phyloP scores from a whole-genome alignment of 1,140 invertebrate genomes.

The Lepidurus couesii region DNA sequence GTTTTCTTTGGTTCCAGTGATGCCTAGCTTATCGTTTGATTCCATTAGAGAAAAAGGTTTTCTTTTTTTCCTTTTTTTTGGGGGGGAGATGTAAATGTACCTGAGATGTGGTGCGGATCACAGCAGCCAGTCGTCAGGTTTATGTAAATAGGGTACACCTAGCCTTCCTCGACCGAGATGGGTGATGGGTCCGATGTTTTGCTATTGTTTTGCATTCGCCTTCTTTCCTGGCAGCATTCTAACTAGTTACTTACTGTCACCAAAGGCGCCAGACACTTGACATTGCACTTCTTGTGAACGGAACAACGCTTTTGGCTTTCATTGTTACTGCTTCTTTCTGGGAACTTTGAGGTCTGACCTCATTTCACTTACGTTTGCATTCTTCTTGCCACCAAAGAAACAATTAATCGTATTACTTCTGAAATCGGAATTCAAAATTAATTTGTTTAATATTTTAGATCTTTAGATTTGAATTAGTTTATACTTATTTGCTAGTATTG shows the following conservation, averaged over 20 bases:
- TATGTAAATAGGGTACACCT: neutral
- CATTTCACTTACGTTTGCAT: neutral
- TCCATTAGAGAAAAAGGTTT: slow-evolving; percentile 19
- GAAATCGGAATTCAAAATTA: neutral
- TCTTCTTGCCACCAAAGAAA: neutral
- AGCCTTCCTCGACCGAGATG: neutral
- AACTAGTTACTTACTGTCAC: slow-evolving; percentile 10
- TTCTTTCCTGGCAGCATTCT: neutral
- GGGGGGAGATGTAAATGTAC: neutral
- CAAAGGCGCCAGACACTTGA: slow-evolving; percentile 12
- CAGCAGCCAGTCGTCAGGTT: slow-evolving; percentile 11
- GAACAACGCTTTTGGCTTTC: neutral
- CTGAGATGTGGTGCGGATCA: neutral
- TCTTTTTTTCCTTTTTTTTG: neutral
- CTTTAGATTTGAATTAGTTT: too few relatives aligned
- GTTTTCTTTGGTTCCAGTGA: neutral
- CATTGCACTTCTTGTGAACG: neutral
- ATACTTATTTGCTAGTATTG: too few relatives aligned
- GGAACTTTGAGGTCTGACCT: neutral
- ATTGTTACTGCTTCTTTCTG: neutral
- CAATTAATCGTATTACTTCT: neutral
- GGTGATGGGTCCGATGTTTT: neutral
- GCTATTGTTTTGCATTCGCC: neutral
- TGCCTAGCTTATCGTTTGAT: slow-evolving; percentile 18
- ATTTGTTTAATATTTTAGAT: too few relatives aligned